These are phyloP conservation scores for Alcedo quadribrachys DNA, from an alignment of 2,797 vertebrate genomes.

Conservation along the genomic window DNA sequence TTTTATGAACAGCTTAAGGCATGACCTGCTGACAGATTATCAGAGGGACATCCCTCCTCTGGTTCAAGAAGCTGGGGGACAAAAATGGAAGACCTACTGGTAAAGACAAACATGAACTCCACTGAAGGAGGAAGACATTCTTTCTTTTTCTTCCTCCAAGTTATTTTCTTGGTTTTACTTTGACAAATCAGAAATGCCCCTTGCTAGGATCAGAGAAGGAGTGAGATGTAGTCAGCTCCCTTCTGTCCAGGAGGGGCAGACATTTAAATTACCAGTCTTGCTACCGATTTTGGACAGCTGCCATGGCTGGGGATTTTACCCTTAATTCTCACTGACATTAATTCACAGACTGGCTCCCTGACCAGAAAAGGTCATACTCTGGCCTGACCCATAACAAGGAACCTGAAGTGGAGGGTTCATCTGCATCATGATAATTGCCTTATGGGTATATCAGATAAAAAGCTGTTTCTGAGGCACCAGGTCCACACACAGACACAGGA, in stretches of 20 bases:
- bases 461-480: not conserved
- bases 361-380: constrained; percentile 45
- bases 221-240: not conserved
- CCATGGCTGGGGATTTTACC: constrained; percentile 54
- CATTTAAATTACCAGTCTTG: constrained; percentile 41
- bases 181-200: not conserved
- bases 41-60: not conserved
- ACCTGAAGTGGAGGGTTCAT: constrained; percentile 33
- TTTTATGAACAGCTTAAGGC: not conserved
- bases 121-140: not conserved
- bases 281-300: not conserved
- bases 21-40: not conserved
- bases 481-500: not conserved
- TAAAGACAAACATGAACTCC: not conserved
- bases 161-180: not conserved
- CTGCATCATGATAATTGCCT: constrained; percentile 55
- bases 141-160: not conserved
- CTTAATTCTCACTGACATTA: constrained; percentile 57
- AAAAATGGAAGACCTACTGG: not conserved
- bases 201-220: not conserved
- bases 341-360: constrained; percentile 57
- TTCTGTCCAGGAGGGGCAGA: not conserved
- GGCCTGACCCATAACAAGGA: constrained; percentile 37
- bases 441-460: not conserved
- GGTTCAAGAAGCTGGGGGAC: not conserved